phyloP scores from a whole-genome alignment of 1,140 invertebrate species.

The Penaeus vannamei region DNA sequence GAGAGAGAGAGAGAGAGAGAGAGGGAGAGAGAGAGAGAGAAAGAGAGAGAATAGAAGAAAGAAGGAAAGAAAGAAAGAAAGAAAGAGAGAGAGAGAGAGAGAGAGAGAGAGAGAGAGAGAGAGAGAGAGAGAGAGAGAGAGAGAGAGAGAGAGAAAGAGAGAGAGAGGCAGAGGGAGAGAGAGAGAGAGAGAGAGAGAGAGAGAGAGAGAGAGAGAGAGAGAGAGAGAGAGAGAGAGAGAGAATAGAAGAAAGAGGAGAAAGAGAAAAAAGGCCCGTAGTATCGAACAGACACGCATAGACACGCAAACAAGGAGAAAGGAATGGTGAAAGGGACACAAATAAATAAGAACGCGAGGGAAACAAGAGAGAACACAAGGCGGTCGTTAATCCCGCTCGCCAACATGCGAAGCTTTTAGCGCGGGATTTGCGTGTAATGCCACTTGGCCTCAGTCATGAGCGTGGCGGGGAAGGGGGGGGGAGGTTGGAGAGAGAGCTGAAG shows the following conservation, averaged over 20 bases:
- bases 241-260: neutral
- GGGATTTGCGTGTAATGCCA: too few species aligned
- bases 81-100: neutral
- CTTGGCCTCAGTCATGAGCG: too few species aligned
- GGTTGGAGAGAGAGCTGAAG: too few species aligned
- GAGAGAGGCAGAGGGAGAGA: neutral
- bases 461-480: too few species aligned
- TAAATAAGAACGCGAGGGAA: too few species aligned
- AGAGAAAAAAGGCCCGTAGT: neutral
- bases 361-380: too few species aligned
- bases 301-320: too few species aligned
- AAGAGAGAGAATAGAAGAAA: neutral
- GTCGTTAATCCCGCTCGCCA: too few species aligned
- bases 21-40: neutral
- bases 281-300: too few species aligned
- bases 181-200: conserved; percentile 11
- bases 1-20: neutral
- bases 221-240: conserved; percentile 38
- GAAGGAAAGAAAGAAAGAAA: neutral
- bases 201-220: conserved; percentile 35
- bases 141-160: neutral
- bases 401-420: too few species aligned
- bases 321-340: too few species aligned
- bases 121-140: neutral
- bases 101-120: neutral